Base-by-base conservation (phyloP, 2,888 invertebrate genomes). In the Brassicogethes aeneus region DNA sequence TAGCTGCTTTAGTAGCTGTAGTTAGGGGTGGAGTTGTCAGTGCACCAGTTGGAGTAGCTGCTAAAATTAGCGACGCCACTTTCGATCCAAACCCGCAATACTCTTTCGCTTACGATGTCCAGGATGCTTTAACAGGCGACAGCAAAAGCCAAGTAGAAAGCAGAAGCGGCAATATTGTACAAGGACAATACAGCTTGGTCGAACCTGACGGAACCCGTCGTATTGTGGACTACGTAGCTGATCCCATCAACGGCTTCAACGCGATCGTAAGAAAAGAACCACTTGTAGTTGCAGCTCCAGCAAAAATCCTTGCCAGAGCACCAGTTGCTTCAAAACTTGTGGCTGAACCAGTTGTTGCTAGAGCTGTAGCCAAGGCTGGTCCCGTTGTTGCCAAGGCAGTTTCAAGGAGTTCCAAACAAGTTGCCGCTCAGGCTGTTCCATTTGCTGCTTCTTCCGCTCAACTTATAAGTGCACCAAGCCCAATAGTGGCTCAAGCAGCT, bases 191-290 rank as follows among this genome's bases (percentile, higher is more conserved):
- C 62, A 70, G 71, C 34, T 58, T 75, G 15, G 68, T 71, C 39
- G 75, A 76, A 56, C 69, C 76, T 44, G 75, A 76, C 51, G 76
- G 75, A 51, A 73, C 72, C 42, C 65, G 71, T 45, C 69, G 75
- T 45, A 65, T 70, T 52, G 76, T 76, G 10, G 73, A 75, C 54
- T 76, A 76, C 62, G 71, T 71, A 39, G 74, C 76, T 38, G 75
- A 76, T 62, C 74, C 75, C 34, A 66, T 73, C 42, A 70, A 75
- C 53, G 76, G 75, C 37, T 76, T 76, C 69, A 75, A 76, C 54
- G 75, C 75, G 42, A 71, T 75, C 33, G 76, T 76, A 13, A 71
- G 68, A 51, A 70, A 69, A 37, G 70, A 72, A 53, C 71, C 72
- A 13, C 55, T 70, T 3, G 67, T 59, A 2, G 63, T 62, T 2